Evolutionary conservation across 1,140 invertebrate genomes (phyloP), one percentile per base, ranked within the genome.

Genomic region (Lycorma delicatula): DNA sequence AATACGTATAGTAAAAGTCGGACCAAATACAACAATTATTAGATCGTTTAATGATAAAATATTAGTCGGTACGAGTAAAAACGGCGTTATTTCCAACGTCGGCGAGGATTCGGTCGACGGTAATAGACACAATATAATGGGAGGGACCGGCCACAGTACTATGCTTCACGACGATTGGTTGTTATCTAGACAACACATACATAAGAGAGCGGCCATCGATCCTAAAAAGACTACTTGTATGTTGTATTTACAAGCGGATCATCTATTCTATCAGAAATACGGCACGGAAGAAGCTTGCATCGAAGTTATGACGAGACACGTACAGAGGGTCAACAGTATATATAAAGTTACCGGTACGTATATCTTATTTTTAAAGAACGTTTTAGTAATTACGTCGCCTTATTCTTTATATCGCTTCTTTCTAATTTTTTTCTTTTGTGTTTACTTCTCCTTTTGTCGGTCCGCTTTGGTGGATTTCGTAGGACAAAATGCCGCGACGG

Each of bases 221-320:
- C 86, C 87, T 0, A 78, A 79, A 53, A 83, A 76, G 66, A 81
- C 77, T 12, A 80, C 79, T 0, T 82, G 81, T 54, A 91, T 94
- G 83, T 74, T 97, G 13, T 97, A 96, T 72, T 76, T 96, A 60
- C 92, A 96, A 75, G 93, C 93, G 1, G 93, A 96, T 76, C 92
- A 96, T 77, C 83, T 93, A 68, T 95, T 95, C 74, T 95, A 86
- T 71, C 81, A 93, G 67, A 86, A 90, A 74, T 92, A 93, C 71
- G 89, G 89, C 27, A 89, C 88, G 12, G 90, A 95, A 68, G 92
- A 97, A 70, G 89, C 91, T 0, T 93, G 91, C 68, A 95, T 97
- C 64, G 91, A 96, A 72, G 89, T 93, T 23, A 94, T 97, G 81
- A 94, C 92, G 0, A 77, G 91, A 50, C 91, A 96, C 69, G 92